Conservation (phyloP, 2,888 invertebrate species). For the Onchidella celtica region DNA sequence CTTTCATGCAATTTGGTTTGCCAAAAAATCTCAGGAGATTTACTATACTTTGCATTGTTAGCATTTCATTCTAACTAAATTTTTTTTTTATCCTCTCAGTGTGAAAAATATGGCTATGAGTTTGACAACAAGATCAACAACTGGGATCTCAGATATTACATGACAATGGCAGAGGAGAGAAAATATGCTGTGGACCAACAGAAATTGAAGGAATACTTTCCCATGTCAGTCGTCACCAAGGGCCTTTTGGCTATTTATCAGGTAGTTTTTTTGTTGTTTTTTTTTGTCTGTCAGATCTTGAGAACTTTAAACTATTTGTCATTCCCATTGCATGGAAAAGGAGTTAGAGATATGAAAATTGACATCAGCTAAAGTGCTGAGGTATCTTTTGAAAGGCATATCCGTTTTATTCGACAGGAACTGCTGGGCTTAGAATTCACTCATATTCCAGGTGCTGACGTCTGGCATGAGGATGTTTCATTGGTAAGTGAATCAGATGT, state of each 20-base stretch:
- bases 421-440: slow-evolving; percentile 80
- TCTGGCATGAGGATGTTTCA: slow-evolving; percentile 81
- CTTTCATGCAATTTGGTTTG: too few species aligned
- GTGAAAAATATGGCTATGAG: slow-evolving; percentile 78
- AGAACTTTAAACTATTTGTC: too few species aligned
- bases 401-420: slow-evolving; percentile 74
- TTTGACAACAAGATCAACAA: slow-evolving; percentile 80
- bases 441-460: slow-evolving; percentile 76
- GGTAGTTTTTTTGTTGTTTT: slow-evolving; percentile 59
- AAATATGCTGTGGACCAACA: slow-evolving; percentile 81
- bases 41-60: too few species aligned
- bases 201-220: slow-evolving; percentile 81
- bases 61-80: too few species aligned
- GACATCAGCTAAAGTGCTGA: too few species aligned
- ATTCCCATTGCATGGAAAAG: too few species aligned
- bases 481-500: slow-evolving; percentile 75
- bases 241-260: slow-evolving; percentile 82
- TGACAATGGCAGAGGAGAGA: slow-evolving; percentile 80
- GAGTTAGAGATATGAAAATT: too few species aligned
- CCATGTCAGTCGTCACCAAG: slow-evolving; percentile 81
- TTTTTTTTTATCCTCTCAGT: too few species aligned
- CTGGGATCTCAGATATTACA: slow-evolving; percentile 81
- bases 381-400: too few species aligned
- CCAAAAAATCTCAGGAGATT: too few species aligned
- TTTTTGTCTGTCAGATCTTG: background rate